Evolutionary conservation across 2,888 invertebrate species (phyloP), one percentile per base, ranked within the genome.

Genomic region (Desoria tigrina): DNA sequence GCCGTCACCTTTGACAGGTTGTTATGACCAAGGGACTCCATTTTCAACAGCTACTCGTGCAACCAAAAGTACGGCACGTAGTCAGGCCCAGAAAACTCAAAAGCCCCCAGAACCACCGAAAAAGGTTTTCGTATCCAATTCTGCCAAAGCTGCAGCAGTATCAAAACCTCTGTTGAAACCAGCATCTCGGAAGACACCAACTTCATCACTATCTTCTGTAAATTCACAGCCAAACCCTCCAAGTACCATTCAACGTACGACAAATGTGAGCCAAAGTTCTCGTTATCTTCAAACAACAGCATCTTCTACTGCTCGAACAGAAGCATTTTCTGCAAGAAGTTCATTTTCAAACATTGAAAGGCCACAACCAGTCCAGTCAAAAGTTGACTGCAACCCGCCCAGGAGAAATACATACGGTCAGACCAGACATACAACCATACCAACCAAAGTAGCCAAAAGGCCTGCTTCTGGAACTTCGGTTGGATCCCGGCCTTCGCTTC

Each of bases 101-200:
- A 57, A 61, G 16, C 24, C 56, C 14, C 9, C 32, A 14, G 23
- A 56, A 18, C 66, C 71, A 37, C 65, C 71, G 3, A 61, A 64
- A 18, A 72, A 66, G 42, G 53, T 66, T 1, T 76, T 73, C 39
- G n/a, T 74, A 50, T 74, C 73, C 11, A 76, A 76, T 59, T 74
- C 74, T 9, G 76, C 72, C 2, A 69, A 73, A 54, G 76, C 76
- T 11, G 74, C 74, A 42, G 69, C 74, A 37, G 76, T 76, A 6
- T 74, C 76, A 2, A 76, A 74, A 56, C 76, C 76, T 27, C 61
- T 50, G 3, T 37, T 73, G 6, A 49, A 54, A 23, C 62, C 64
- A 4, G 63, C 67, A 2, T 58, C 65, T 4, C 58, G 59, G 28
- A 55, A 64, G 23, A 66, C 66, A 18, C 69, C 63, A 39, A 61